phyloP scores from a whole-genome alignment of 1,140 invertebrate species.

The Habropoda laboriosa region DNA sequence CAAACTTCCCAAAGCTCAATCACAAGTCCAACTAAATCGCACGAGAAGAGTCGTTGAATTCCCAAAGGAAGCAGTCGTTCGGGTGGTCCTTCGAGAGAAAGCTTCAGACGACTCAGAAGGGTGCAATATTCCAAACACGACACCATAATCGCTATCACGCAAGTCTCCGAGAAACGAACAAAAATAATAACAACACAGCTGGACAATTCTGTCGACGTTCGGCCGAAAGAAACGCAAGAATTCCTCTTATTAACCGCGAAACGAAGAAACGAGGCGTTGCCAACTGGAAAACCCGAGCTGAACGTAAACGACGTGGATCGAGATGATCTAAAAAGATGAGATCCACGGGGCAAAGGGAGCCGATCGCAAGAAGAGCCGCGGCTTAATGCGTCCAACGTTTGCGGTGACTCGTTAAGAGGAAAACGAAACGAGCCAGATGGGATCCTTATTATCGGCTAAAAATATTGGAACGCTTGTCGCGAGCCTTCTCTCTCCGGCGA shows the following conservation, averaged over 20 bases:
- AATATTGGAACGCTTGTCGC: constrained; percentile 19
- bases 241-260: neutral
- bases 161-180: no score
- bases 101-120: no score
- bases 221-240: neutral
- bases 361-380: constrained; percentile 18
- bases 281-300: neutral
- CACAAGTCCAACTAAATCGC: no score
- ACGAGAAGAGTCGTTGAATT: no score
- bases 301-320: constrained; percentile 22
- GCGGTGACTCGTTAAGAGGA: constrained; percentile 16
- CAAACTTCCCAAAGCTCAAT: no score
- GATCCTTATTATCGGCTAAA: constrained; percentile 31
- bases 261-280: neutral
- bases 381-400: constrained; percentile 25
- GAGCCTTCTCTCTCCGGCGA: neutral
- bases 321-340: constrained; percentile 45
- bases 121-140: no score
- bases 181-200: neutral
- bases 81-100: no score
- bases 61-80: no score
- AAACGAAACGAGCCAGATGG: constrained; percentile 36
- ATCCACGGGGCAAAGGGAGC: neutral
- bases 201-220: neutral
- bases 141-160: no score